A percentile compares a stretch with the other conserved stretches of the same genome.
These are phyloP conservation scores for Caloenas nicobarica DNA, from an alignment of 2,113 vertebrate genomes.

Conservation along the genomic window DNA sequence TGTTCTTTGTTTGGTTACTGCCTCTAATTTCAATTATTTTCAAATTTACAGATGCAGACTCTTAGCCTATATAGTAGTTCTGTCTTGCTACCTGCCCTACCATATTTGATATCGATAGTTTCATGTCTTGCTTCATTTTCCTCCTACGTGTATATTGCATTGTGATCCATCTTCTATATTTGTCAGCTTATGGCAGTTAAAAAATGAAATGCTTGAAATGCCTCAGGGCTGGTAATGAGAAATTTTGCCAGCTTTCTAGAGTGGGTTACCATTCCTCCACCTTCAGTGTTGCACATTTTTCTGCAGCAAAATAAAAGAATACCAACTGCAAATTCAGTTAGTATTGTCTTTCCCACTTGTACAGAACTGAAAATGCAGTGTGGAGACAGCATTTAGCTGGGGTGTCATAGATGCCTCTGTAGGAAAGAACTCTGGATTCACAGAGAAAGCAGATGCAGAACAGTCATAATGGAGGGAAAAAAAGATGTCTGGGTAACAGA, in stretches of 20 bases:
- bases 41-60: background rate
- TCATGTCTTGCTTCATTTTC: constrained; percentile 33
- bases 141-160: background rate
- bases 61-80: background rate
- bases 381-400: background rate
- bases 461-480: background rate
- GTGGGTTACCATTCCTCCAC: background rate
- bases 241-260: constrained; percentile 8
- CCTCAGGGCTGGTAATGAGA: constrained; percentile 1
- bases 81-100: background rate
- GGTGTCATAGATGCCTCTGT: background rate
- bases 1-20: background rate
- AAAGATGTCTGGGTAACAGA: background rate
- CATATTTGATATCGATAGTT: background rate
- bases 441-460: background rate
- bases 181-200: constrained; percentile 41
- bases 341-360: background rate
- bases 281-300: constrained; percentile 5
- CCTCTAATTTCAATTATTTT: background rate
- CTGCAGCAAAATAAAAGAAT: background rate
- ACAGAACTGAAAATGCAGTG: background rate
- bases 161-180: constrained; percentile 32
- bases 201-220: constrained; percentile 55
- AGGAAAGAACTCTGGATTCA: background rate
- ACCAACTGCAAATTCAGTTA: background rate